Conservation (phyloP, 2,888 invertebrate genomes). For the Rhyacophila evoluta region DNA sequence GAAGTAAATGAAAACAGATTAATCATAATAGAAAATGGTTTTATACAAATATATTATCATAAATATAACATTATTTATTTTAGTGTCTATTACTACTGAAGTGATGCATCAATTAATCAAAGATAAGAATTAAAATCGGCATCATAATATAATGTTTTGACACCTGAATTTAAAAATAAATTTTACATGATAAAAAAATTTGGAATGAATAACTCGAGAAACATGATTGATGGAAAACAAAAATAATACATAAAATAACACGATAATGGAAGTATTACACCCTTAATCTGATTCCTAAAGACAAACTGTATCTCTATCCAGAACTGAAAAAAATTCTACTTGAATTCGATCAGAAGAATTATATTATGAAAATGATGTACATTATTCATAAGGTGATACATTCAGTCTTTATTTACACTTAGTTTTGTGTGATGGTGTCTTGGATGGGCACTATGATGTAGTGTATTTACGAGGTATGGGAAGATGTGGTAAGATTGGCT, state of each 20-base stretch:
- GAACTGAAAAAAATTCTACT: too few relatives aligned
- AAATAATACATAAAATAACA: constrained; percentile 23
- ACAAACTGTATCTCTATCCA: too few relatives aligned
- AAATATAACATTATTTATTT: constrained; percentile 28
- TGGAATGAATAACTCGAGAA: constrained; percentile 39
- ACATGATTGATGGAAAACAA: constrained; percentile 7
- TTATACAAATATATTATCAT: constrained; percentile 35
- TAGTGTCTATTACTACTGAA: constrained; percentile 25
- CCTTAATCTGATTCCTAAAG: too few relatives aligned
- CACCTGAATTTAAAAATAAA: constrained; percentile 9
- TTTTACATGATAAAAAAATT: constrained; percentile 32
- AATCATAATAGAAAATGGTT: constrained; percentile 29
- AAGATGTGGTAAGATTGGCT: too few relatives aligned
- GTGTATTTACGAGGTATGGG: too few relatives aligned
- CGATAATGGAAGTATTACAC: neutral
- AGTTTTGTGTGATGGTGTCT: too few relatives aligned
- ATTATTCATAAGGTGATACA: too few relatives aligned
- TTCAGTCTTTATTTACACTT: too few relatives aligned
- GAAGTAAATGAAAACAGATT: neutral
- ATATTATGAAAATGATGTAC: too few relatives aligned
- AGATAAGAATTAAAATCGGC: neutral
- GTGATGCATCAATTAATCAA: neutral
- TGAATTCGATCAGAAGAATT: too few relatives aligned
- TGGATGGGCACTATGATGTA: too few relatives aligned
- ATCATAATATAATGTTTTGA: neutral